Percentiles rank a stretch among this genome's conserved stretches.
phyloP scores from a whole-genome alignment of 2,113 vertebrate species.

The Beaufortia kweichowensis region DNA sequence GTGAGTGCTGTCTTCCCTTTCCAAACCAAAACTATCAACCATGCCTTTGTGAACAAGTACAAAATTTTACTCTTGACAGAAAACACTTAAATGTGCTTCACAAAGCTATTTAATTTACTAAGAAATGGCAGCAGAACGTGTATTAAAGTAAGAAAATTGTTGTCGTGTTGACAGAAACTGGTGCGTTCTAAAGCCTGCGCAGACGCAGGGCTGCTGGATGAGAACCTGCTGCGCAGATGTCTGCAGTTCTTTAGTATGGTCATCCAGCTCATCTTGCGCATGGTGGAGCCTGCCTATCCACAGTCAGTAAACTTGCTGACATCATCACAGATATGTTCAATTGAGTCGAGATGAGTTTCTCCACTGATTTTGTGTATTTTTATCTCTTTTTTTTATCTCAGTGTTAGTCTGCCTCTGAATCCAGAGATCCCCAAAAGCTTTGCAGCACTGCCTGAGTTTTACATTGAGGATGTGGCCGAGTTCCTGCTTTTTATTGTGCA shows the following conservation, averaged over 20 bases:
- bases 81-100: no score
- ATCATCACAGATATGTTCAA: background rate
- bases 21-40: background rate
- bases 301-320: constrained; percentile 78
- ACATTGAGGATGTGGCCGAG: constrained; percentile 98
- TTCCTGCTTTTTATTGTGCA: constrained; percentile 99
- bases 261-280: constrained; percentile 93
- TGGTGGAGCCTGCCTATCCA: constrained; percentile 92
- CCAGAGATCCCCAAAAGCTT: constrained; percentile 94
- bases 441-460: constrained; percentile 96
- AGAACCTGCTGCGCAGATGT: constrained; percentile 93
- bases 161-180: constrained; percentile 81
- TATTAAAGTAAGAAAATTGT: background rate
- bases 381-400: constrained; percentile 66
- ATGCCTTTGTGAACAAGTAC: no score
- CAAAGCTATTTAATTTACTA: no score
- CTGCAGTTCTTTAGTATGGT: constrained; percentile 98
- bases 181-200: constrained; percentile 97
- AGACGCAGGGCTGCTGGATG: constrained; percentile 94
- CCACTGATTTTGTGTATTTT: constrained; percentile 24
- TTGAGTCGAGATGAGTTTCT: background rate
- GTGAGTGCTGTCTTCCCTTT: constrained; percentile 67
- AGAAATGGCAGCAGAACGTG: no score
- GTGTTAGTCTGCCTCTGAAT: constrained; percentile 89
- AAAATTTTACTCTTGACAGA: no score